Evolutionary conservation across 2,888 invertebrate genomes (phyloP).

Genomic region (Drosophila nigritarsus): DNA sequence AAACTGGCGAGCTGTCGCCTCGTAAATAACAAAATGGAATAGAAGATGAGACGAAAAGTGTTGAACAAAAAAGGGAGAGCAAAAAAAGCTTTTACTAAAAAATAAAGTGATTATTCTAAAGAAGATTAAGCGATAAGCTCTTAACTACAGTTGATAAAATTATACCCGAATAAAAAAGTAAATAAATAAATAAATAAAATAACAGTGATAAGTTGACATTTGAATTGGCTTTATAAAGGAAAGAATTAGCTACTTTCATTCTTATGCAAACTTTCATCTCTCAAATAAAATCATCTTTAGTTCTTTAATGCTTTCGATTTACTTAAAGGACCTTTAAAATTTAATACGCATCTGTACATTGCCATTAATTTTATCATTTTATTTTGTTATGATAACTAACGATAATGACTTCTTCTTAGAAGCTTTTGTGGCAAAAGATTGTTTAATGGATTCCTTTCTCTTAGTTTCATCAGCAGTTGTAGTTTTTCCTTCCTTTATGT

Average conservation of each 20-base stretch:
- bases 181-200: not conserved
- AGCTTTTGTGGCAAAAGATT: not conserved
- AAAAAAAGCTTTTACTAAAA: not conserved
- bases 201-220: slow-evolving; percentile 2
- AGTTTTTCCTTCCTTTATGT: not conserved
- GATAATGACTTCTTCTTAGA: not conserved
- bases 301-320: not conserved
- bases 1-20: slow-evolving; percentile 63
- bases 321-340: not conserved
- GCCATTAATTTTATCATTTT: no score
- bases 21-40: slow-evolving; percentile 70
- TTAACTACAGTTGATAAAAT: slow-evolving; percentile 6
- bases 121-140: slow-evolving; percentile 28
- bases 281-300: not conserved
- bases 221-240: not conserved
- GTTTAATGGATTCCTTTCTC: not conserved
- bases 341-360: not conserved
- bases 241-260: not conserved
- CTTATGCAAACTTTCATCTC: not conserved
- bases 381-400: slow-evolving; percentile 1
- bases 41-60: slow-evolving; percentile 56
- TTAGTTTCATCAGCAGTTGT: not conserved
- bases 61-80: not conserved
- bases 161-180: not conserved
- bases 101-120: slow-evolving; percentile 16